Evolutionary conservation across 2,113 vertebrate species (phyloP).

Genomic region (Pluvianellus socialis): DNA sequence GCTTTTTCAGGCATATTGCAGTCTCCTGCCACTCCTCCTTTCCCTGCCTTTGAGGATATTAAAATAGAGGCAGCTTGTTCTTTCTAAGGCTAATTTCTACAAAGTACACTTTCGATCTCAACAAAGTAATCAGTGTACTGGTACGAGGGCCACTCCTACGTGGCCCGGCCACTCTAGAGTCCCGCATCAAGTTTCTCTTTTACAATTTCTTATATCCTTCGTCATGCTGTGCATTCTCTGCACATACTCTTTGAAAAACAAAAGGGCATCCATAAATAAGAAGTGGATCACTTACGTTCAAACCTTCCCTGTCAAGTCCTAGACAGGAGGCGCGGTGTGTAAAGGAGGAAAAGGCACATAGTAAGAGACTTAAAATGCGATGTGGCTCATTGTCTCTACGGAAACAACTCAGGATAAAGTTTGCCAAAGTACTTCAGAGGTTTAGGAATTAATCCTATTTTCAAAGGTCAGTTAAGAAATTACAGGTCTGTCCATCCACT

Average conservation of each 20-base stretch:
- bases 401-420: slow-evolving; percentile 13
- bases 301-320: not conserved
- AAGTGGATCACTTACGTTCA: not conserved
- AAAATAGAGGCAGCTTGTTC: slow-evolving; percentile 7
- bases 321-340: not conserved
- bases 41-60: not conserved
- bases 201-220: not conserved
- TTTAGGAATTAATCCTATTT: slow-evolving; percentile 60
- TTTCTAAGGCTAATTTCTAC: not conserved
- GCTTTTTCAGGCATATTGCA: not conserved
- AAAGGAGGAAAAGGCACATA: not conserved
- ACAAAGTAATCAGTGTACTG: slow-evolving; percentile 5
- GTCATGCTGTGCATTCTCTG: not conserved
- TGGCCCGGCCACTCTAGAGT: not conserved
- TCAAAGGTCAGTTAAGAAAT: slow-evolving; percentile 55
- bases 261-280: slow-evolving; percentile 1
- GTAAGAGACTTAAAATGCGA: not conserved
- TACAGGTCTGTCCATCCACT: not conserved
- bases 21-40: not conserved
- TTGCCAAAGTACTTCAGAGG: slow-evolving; percentile 42
- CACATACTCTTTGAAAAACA: not conserved
- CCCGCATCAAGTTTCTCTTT: slow-evolving; percentile 16
- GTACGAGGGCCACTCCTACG: not conserved
- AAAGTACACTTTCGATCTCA: not conserved
- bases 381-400: not conserved